Evolutionary conservation across 2,113 vertebrate species (phyloP).

Genomic region (Empidonax alnorum): DNA sequence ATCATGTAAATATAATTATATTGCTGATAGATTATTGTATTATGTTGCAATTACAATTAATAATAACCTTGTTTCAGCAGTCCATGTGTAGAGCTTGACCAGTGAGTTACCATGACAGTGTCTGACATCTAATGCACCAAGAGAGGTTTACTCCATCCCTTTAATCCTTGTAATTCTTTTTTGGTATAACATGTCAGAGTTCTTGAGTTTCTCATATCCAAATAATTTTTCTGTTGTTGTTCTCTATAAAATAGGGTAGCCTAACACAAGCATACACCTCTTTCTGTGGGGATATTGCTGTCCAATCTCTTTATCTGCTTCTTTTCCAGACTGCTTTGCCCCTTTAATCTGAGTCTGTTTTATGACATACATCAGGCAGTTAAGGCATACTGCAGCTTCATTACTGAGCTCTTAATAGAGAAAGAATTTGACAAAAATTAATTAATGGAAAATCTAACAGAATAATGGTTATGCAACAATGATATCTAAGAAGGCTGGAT

Average conservation of each 20-base stretch:
- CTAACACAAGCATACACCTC: fast-evolving
- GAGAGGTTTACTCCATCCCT: background rate
- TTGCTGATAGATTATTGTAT: background rate
- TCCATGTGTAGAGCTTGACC: background rate
- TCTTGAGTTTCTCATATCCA: background rate
- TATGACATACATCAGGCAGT: background rate
- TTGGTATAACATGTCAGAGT: fast-evolving
- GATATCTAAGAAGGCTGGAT: slow-evolving; percentile 1
- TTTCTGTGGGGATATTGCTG: background rate
- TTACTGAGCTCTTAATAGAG: slow-evolving; percentile 7
- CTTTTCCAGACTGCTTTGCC: background rate
- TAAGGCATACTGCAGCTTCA: background rate
- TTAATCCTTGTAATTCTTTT: background rate
- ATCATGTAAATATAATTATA: background rate
- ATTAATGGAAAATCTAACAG: slow-evolving; percentile 30
- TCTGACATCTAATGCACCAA: background rate
- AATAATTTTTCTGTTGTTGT: background rate
- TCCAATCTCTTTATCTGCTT: background rate
- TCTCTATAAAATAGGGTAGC: background rate
- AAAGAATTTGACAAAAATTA: slow-evolving; percentile 15
- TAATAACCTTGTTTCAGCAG: background rate
- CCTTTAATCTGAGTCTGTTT: background rate
- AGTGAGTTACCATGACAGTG: background rate
- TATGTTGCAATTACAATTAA: background rate
- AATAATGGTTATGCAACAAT: slow-evolving; percentile 5